Conservation (phyloP, 2,113 vertebrate species). For the Prinia subflava region DNA sequence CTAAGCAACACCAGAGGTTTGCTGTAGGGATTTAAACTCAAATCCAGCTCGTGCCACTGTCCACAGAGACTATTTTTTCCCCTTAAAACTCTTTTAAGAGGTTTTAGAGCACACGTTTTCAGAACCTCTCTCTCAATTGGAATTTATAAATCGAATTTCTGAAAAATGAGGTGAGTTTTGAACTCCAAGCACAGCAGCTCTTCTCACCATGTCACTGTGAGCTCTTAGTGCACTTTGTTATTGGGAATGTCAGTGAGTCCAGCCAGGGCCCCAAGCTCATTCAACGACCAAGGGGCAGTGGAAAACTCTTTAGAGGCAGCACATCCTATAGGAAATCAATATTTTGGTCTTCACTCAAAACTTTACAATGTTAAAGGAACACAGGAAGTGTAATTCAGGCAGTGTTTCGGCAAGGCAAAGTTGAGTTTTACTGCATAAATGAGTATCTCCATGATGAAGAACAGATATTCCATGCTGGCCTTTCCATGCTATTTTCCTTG, state of each 20-base stretch:
- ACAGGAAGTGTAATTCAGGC: not conserved
- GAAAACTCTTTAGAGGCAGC: not conserved
- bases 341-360: not conserved
- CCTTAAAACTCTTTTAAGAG: not conserved
- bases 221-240: not conserved
- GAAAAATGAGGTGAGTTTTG: not conserved
- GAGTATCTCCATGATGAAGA: not conserved
- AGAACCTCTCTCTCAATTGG: not conserved
- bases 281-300: not conserved
- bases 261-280: not conserved
- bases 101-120: not conserved
- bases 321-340: not conserved
- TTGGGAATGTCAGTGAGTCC: not conserved
- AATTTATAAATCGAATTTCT: not conserved
- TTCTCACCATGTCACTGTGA: not conserved
- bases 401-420: not conserved
- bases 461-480: not conserved
- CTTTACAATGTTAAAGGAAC: not conserved
- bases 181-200: not conserved
- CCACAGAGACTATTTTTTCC: accelerated
- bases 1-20: not conserved
- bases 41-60: not conserved
- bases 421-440: not conserved
- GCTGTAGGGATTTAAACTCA: not conserved
- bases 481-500: not conserved